Evolutionary conservation across 1,140 invertebrate genomes (phyloP).

Genomic region (Mizuhopecten yessoensis): DNA sequence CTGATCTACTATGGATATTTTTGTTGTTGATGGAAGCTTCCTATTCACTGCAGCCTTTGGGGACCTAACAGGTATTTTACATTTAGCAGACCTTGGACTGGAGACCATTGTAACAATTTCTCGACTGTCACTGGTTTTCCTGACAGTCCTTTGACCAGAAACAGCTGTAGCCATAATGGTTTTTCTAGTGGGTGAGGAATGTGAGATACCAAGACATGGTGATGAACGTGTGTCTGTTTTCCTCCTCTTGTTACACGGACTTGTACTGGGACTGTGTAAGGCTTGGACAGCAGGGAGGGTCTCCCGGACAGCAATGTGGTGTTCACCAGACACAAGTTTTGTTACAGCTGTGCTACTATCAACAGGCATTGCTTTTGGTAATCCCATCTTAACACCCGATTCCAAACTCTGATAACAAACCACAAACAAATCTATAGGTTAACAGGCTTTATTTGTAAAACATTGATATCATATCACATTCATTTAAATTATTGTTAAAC

Average conservation of each 20-base stretch:
- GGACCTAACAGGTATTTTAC: not conserved
- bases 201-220: no score
- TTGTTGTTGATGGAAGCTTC: not conserved
- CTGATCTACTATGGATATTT: not conserved
- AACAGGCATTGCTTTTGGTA: not conserved
- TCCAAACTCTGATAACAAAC: not conserved
- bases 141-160: no score
- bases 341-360: not conserved
- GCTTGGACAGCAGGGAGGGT: not conserved
- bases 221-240: not conserved
- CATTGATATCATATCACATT: not conserved
- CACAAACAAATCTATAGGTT: not conserved
- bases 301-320: not conserved
- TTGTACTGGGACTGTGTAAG: not conserved
- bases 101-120: not conserved
- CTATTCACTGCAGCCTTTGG: not conserved
- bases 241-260: slow-evolving; percentile 1
- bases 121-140: not conserved
- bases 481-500: not conserved
- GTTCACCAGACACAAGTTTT: not conserved
- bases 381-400: not conserved
- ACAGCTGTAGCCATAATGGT: no score
- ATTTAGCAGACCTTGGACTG: not conserved
- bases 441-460: not conserved
- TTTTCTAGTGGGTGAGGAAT: no score